phyloP scores from a whole-genome alignment of 2,797 vertebrate species.

The Mormyrus proboscirostris region DNA sequence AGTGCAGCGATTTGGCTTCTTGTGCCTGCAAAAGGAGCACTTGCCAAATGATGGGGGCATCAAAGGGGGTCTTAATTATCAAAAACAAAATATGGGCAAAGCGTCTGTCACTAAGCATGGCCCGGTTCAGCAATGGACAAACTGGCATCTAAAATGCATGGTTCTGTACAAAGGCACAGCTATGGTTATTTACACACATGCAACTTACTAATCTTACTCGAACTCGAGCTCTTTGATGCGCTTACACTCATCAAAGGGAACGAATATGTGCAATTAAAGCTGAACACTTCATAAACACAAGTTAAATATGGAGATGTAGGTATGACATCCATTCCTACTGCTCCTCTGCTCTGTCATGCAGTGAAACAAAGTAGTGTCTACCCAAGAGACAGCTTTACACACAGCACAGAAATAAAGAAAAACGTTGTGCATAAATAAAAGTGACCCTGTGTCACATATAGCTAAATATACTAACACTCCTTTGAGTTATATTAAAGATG shows the following conservation, averaged over 20 bases:
- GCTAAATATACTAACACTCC: neutral
- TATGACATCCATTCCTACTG: neutral
- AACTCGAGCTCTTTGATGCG: neutral
- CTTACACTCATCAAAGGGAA: neutral
- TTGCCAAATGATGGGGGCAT: neutral
- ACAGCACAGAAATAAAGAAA: neutral
- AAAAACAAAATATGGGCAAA: neutral
- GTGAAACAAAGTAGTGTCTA: neutral
- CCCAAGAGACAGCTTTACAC: neutral
- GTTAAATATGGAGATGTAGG: neutral
- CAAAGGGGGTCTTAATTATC: neutral
- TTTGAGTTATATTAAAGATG: neutral
- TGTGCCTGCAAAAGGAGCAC: neutral
- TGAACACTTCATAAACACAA: neutral
- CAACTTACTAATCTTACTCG: neutral
- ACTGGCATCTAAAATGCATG: neutral
- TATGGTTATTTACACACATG: neutral
- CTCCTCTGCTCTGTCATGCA: neutral
- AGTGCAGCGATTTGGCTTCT: neutral
- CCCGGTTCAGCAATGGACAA: neutral
- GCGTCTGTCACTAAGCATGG: neutral
- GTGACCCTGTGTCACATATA: neutral
- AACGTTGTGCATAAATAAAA: neutral
- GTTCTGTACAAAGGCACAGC: neutral
- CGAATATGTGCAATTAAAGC: neutral